Base-by-base conservation (phyloP, 92 coral and sea anemone species). In the Chrysogorgia sp. region DNA sequence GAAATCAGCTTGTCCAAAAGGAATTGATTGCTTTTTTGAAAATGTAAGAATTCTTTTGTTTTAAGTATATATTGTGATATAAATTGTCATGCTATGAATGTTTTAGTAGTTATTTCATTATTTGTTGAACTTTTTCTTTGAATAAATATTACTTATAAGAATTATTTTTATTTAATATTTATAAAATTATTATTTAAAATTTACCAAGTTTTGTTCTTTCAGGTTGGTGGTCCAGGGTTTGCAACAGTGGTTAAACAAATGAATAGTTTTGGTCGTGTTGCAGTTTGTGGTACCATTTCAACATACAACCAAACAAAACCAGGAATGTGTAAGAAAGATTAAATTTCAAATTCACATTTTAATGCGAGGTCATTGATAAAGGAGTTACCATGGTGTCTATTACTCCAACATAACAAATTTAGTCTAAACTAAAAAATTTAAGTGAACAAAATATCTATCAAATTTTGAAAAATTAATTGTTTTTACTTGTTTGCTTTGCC, bases 141-240 rank as follows among this genome's bases (percentile, higher is more conserved):
- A n/a, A n/a, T n/a, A n/a, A n/a, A n/a, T n/a, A n/a, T n/a, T n/a
- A n/a, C n/a, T n/a, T n/a, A n/a, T n/a, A n/a, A n/a, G n/a, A n/a
- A n/a, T n/a, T n/a, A n/a, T n/a, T n/a, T n/a, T n/a, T n/a, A n/a
- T n/a, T n/a, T n/a, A n/a, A n/a, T n/a, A n/a, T n/a, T n/a, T n/a
- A n/a, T n/a, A n/a, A n/a, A n/a, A n/a, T n/a, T n/a, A n/a, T n/a
- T n/a, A n/a, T n/a, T n/a, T n/a, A n/a, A n/a, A 4, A 12, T 37
- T 37, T 12, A 4, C 43, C 43, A 5, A 37, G 43, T 37, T 37
- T 37, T 37, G 12, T 12, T 37, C 12, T 47, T 47, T 2, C n/a
- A 83, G 87, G 87, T 84, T 59, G 87, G 87, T 22, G 87, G 87
- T 30, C 58, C 78, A 41, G 87, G 83, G 1, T 84, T 84, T 77